Conservation (phyloP, 2,888 invertebrate species). For the Amaurobius ferox region DNA sequence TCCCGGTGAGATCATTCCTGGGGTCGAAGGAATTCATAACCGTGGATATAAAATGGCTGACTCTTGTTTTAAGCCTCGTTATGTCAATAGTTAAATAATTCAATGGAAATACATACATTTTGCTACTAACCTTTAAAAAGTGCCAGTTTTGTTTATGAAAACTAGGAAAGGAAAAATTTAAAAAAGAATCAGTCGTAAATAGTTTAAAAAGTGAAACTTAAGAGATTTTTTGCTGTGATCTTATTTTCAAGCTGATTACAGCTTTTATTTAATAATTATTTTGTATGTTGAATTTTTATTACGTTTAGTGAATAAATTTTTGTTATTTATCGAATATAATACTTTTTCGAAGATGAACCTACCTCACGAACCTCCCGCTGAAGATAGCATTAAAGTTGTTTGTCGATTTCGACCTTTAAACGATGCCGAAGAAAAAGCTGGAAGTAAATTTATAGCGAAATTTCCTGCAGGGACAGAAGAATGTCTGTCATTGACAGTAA, state of each 20-base stretch:
- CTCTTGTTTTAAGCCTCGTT: conserved; percentile 8
- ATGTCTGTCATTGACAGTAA: conserved; percentile 95
- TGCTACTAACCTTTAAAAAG: too few species aligned
- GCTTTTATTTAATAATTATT: neutral
- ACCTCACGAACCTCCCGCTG: conserved; percentile 71
- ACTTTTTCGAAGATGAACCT: conserved; percentile 8
- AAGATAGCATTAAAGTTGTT: conserved; percentile 87
- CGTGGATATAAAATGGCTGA: conserved; percentile 22
- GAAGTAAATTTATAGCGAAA: conserved; percentile 98
- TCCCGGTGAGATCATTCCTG: too few species aligned
- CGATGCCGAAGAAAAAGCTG: conserved; percentile 98
- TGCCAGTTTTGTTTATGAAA: too few species aligned
- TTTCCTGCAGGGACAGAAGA: conserved; percentile 96
- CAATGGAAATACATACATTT: too few species aligned
- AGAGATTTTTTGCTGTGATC: too few species aligned
- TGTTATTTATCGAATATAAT: neutral
- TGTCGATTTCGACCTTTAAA: conserved; percentile 99
- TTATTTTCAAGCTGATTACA: neutral
- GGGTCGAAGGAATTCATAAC: neutral
- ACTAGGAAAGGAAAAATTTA: too few species aligned
- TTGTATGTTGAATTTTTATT: neutral
- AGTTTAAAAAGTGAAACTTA: too few species aligned
- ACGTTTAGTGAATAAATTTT: neutral
- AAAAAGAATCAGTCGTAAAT: too few species aligned
- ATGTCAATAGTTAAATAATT: neutral